Evolutionary conservation across 2,888 invertebrate genomes (phyloP), one percentile per base, ranked within the genome.

Genomic region (Troglohyphantes excavatus): DNA sequence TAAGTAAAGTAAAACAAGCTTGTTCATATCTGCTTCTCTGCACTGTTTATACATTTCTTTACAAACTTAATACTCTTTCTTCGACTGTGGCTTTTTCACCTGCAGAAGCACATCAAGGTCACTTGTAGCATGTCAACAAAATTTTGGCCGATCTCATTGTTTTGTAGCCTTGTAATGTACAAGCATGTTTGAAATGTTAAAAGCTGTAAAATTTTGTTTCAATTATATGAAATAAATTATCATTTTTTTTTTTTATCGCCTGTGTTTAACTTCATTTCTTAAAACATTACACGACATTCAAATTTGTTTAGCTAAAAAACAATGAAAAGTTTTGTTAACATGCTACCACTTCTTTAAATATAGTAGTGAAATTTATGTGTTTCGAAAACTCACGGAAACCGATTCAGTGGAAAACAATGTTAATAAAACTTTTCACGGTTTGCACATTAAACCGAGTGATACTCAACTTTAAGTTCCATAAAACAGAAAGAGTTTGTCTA

Each of bases 1-100:
- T 89, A 89, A 87, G 46, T 81, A n/a, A n/a, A n/a, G n/a, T n/a
- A 78, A 75, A 76, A 68, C 82, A 88, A 81, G 75, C 85, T 78
- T 78, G 76, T 89, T 89, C 82, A 70, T 88, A 81, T 43, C 73
- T 83, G 81, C 82, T 89, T 75, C 67, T 75, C 70, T 82, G 88
- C 88, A 68, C 72, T 61, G 26, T 72, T 72, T 46, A 73, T 70
- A 2, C n/a, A 76, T 82, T 89, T 76, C 88, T 82, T 87, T 89
- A 21, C 88, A 79, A 85, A 79, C 65, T 53, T 76, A 63, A 43
- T 63, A 23, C 63, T 63, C 63, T 67, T 67, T 19, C 70, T 82
- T 61, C 83, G 59, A 27, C 82, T 82, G 53, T 61, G 43, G 73
- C 63, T 39, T 83, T 82, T 82, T 82, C 82, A 82, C 59, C 70